Evolutionary conservation across 2,113 vertebrate genomes (phyloP), one percentile per base, ranked within the genome.

Genomic region (Arothron firmamentum): DNA sequence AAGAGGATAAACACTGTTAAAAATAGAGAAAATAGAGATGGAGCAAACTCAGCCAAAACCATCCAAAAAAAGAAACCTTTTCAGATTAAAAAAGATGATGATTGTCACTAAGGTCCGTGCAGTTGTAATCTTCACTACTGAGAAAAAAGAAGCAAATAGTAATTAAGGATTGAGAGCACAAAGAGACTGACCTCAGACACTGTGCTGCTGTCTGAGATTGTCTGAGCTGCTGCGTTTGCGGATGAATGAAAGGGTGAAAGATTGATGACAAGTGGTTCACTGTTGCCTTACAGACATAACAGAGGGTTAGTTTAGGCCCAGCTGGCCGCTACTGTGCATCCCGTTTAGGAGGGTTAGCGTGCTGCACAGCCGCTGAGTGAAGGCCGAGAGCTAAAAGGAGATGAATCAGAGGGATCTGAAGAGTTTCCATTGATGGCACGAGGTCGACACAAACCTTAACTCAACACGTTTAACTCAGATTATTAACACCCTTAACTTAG

Each of bases 71-170:
- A 12, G 34, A 38, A 38, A 38, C 9, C 8, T 38, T 38, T 38
- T 38, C 2, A 12, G 34, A 38, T 12, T 38, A 12, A 12, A 15
- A 15, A 25, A 67, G 42, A 74, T 23, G 13, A 20, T 69, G 21
- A 75, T 71, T 67, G 62, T 67, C 71, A 21, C 69, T 62, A 47
- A 45, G 77, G 79, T 78, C 78, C 56, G 21, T 50, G 42, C 61
- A 48, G 66, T 54, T 60, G 55, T 65, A 66, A 76, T 75, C 78
- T 12, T 61, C 9, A 55, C 76, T 76, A 47, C 62, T 60, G 46
- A 71, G 62, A 78, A 69, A n/a, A 17, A 71, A 65, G 67, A 63
- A 47, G 71, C 85, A 87, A 87, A 80, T 74, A 81, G 62, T 71
- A 82, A 84, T 87, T 82, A 82, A 59, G 62, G 58, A 71, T 46